Evolutionary conservation across 2,888 invertebrate genomes (phyloP).

Genomic region (Torymus tubicola): DNA sequence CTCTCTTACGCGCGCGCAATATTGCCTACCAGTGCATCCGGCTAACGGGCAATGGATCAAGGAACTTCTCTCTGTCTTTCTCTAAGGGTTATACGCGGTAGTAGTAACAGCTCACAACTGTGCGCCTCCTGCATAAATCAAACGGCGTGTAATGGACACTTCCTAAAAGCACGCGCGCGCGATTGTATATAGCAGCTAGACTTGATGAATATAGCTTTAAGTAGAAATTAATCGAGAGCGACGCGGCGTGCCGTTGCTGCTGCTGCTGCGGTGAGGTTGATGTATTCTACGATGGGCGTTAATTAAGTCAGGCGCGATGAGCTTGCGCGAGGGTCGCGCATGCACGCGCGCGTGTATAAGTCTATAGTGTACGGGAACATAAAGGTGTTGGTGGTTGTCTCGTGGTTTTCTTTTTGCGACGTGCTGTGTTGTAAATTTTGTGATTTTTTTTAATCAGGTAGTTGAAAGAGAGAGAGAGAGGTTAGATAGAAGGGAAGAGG

Average conservation of each 20-base stretch:
- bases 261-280: no score
- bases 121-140: conserved; percentile 45
- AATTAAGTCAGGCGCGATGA: no score
- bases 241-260: conserved; percentile 19
- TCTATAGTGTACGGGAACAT: no score
- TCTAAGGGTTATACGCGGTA: background rate
- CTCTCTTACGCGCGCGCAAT: background rate
- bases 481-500: no score
- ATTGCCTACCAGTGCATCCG: conserved; percentile 1
- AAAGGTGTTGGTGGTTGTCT: no score
- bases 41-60: conserved; percentile 29
- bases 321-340: background rate
- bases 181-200: background rate
- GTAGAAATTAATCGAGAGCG: conserved; percentile 48
- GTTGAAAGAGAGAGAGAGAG: no score
- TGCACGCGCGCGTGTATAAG: background rate
- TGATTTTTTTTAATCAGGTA: no score
- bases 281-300: no score
- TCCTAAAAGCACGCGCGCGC: conserved; percentile 40
- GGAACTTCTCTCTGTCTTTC: conserved; percentile 1
- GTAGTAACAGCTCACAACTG: no score
- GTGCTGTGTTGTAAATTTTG: no score
- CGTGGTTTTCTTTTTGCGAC: no score
- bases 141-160: conserved; percentile 48
- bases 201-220: conserved; percentile 29